Base-by-base conservation (phyloP, 2,888 invertebrate species). In the Caenorhabditis angaria region DNA sequence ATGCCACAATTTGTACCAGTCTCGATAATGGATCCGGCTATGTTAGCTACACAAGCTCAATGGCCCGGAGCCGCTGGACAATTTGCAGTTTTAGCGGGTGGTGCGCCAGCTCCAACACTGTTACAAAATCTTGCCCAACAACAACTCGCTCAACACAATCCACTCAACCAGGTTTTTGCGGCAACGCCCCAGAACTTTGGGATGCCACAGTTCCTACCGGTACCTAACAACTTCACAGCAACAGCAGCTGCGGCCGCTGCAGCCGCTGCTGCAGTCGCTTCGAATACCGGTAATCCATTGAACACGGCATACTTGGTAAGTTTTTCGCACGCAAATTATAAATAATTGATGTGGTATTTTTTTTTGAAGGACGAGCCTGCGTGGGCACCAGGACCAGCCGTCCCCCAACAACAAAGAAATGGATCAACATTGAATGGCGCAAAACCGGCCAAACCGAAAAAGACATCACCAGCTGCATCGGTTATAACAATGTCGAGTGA, bases 1-100 rank as follows among this genome's bases (percentile, higher is more conserved):
- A 63, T 75, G 70, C 82, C 81, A 48, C 80, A 81, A 48, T 81
- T 80, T 68, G 78, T 85, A 41, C 84, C 84, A 48, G 82, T 85
- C 35, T 80, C 84, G 25, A 73, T 86, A 59, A 80, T 85, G 64
- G 85, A 83, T 62, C 83, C 82, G 41, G 67, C 76, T 35, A 60
- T 68, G 64, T 62, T 68, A 53, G 35, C 48, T 25, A 51, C 63
- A 1, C 75, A 73, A 60, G 70, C 68, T 51, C 77, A 77, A 58
- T 72, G 65, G 69, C 63, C 66, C 53, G 59, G 61, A 28, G 58
- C 67, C 51, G 62, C 68, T 18, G 61, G 61, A 53, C 72, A 73
- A 53, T 68, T 73, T 24, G 68, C 72, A 57, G 62, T 72, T 12
- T 62, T 73, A 55, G 67, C 72, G 35, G 62, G 58, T 60, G 67